Conservation (phyloP, 2,888 invertebrate species). For the Helobdella robusta region DNA sequence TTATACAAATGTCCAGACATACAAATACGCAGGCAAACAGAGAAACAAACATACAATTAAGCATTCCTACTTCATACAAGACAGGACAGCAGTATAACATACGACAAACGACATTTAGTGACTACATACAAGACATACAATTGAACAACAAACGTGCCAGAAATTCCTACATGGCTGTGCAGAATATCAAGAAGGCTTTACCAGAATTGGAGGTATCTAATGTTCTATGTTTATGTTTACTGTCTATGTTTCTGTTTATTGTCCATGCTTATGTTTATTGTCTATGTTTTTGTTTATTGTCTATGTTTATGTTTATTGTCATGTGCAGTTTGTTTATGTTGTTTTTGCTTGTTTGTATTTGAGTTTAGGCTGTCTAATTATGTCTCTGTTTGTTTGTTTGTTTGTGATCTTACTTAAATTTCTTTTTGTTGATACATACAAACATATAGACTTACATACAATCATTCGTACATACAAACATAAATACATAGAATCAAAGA, state of each 20-base stretch:
- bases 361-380: too few species aligned
- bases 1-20: too few species aligned
- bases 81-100: constrained; percentile 35
- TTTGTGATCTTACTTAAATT: neutral
- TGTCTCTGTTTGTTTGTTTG: neutral
- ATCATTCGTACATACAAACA: neutral
- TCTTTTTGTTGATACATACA: neutral
- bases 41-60: too few species aligned
- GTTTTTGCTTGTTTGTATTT: too few species aligned
- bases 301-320: neutral
- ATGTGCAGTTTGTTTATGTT: too few species aligned
- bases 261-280: neutral
- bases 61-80: neutral
- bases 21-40: too few species aligned
- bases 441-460: neutral
- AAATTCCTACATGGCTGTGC: constrained; percentile 38
- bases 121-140: constrained; percentile 35
- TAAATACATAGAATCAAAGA: neutral
- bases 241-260: neutral
- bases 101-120: constrained; percentile 34
- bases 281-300: neutral
- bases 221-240: neutral
- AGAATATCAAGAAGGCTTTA: constrained; percentile 37
- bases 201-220: constrained; percentile 31
- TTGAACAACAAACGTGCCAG: constrained; percentile 31